Evolutionary conservation across 2,797 vertebrate species (phyloP), one percentile per base, ranked within the genome.

Genomic region (Atherinosoma microstoma): DNA sequence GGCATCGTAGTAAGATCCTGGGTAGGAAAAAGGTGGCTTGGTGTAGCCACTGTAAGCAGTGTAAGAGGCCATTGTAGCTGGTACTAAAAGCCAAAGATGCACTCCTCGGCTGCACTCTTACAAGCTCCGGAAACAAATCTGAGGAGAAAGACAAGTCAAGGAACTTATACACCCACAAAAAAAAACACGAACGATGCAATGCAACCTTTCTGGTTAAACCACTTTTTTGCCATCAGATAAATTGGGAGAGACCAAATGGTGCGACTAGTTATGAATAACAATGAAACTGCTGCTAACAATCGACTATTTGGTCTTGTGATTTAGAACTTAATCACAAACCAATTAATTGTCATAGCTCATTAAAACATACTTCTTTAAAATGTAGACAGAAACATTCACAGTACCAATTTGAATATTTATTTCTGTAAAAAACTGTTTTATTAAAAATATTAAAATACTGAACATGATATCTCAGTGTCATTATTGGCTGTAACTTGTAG

Each of bases 101-200:
- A 42, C 2, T 64, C 59, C 73, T 27, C 12, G 40, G 56, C 69
- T 74, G 40, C 57, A 6, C 79, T 61, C 70, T 68, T 45, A 51
- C 84, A 47, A 32, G 64, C 51, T 24, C 47, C 24, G 7, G 65
- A 62, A 36, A 70, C 36, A 62, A 86, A 79, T 87, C 73, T 91
- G 89, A 87, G 60, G 0, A 58, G 64, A 75, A 60, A n/a, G 76
- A 30, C 61, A 42, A 67, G 85, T 61, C 51, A 30, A 60, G 77
- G 54, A 64, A 85, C 61, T 91, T 94, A 93, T 91, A 94, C 88
- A 96, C 95, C 64, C 76, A 76, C 63, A 67, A 83, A 92, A 81
- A 81, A 80, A 89, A 83, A 93, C 92, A 85, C 61, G 42, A 85
- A 89, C 22, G 42, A 90, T 93, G 89, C 73, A 89, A 93, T 94